A percentile compares a stretch with the other conserved stretches of the same genome.
Conservation (phyloP, 2,888 invertebrate species). For the Leucophenga montana region DNA sequence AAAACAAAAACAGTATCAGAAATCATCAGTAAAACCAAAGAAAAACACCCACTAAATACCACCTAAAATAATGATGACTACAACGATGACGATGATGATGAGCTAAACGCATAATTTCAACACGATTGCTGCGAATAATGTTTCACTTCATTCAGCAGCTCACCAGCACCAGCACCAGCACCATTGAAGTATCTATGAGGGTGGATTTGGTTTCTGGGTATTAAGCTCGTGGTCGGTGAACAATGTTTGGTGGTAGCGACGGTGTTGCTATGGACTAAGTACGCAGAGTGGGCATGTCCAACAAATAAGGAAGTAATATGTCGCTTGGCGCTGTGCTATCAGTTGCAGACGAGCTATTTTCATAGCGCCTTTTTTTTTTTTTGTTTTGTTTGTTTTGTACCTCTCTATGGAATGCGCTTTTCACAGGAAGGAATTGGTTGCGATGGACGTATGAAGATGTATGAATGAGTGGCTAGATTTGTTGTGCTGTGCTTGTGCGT, state of each 20-base stretch:
- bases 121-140: slow-evolving; percentile 55
- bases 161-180: too few species aligned
- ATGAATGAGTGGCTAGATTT: neutral
- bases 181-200: neutral
- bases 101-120: slow-evolving; percentile 50
- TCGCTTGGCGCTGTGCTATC: slow-evolving; percentile 54
- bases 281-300: slow-evolving; percentile 41
- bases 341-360: slow-evolving; percentile 53
- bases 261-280: neutral
- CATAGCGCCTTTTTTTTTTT: slow-evolving; percentile 25
- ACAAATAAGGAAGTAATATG: slow-evolving; percentile 70
- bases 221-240: slow-evolving; percentile 1
- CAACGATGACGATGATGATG: neutral
- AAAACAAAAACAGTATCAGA: neutral
- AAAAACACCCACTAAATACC: slow-evolving; percentile 31
- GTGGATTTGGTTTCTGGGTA: slow-evolving; percentile 35
- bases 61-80: slow-evolving; percentile 14
- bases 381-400: slow-evolving; percentile 1
- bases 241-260: slow-evolving; percentile 26
- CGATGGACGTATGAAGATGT: neutral
- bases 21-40: neutral
- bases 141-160: slow-evolving; percentile 44
- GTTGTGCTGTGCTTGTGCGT: neutral
- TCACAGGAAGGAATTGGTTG: slow-evolving; percentile 30
- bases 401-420: slow-evolving; percentile 25